phyloP scores from a whole-genome alignment of 2,113 vertebrate species.

The Petaurus breviceps region DNA sequence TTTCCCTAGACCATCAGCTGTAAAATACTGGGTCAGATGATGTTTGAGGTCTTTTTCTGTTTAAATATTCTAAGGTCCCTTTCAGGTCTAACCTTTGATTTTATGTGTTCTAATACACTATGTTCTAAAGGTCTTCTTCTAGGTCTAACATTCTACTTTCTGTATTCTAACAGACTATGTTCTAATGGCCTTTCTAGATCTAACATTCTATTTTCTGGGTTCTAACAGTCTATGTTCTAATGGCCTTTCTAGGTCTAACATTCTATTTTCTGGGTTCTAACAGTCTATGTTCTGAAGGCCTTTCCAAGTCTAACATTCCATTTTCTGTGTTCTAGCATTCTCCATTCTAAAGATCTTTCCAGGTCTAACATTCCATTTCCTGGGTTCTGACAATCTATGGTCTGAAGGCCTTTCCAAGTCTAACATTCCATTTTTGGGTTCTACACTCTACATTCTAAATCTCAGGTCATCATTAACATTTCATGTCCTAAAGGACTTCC shows the following conservation, averaged over 20 bases:
- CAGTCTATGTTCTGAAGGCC: background rate
- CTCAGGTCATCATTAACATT: background rate
- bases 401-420: background rate
- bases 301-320: background rate
- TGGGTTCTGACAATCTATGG: background rate
- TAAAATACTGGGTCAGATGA: too few relatives aligned
- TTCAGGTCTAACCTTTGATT: background rate
- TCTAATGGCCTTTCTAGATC: too few relatives aligned
- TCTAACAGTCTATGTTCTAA: background rate
- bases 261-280: background rate
- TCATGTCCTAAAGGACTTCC: background rate
- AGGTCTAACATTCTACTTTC: too few relatives aligned
- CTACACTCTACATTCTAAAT: background rate
- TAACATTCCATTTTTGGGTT: background rate
- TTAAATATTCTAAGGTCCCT: background rate
- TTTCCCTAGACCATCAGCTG: too few relatives aligned
- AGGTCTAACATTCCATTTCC: background rate
- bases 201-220: too few relatives aligned
- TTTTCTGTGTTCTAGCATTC: background rate
- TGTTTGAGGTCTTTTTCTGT: too few relatives aligned
- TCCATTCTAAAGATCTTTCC: background rate
- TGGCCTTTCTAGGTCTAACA: background rate
- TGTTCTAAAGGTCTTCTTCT: too few relatives aligned
- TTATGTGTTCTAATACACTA: too few relatives aligned
- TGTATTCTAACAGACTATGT: too few relatives aligned